These are phyloP conservation scores for Nibea albiflora DNA, from an alignment of 2,113 vertebrate species.

Conservation along the genomic window DNA sequence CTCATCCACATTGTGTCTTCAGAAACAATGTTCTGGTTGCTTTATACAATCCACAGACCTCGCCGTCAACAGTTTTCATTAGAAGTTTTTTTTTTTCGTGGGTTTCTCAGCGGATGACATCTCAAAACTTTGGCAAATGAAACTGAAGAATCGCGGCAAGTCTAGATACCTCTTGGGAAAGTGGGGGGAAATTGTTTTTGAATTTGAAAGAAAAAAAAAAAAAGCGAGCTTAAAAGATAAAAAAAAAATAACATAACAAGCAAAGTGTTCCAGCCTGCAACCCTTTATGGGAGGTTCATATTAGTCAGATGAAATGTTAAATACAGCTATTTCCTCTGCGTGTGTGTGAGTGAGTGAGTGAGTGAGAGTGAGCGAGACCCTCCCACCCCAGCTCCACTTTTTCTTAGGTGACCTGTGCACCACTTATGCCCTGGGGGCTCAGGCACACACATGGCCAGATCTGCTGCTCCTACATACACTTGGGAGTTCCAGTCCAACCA, in stretches of 20 bases:
- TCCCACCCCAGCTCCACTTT: constrained; percentile 31
- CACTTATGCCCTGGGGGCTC: constrained; percentile 59
- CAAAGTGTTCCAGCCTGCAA: not conserved
- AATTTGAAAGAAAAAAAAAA: constrained; percentile 2
- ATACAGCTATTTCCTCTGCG: constrained; percentile 34
- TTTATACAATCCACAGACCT: constrained; percentile 17
- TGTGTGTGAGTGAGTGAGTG: not conserved
- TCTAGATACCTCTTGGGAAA: not conserved
- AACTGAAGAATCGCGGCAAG: constrained; percentile 23
- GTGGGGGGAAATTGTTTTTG: not conserved
- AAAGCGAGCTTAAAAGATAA: not conserved
- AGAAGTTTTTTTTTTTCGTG: constrained; percentile 11
- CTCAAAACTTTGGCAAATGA: constrained; percentile 33
- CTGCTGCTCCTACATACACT: constrained; percentile 29
- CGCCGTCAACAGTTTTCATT: constrained; percentile 18
- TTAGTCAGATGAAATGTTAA: constrained; percentile 44
- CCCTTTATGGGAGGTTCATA: constrained; percentile 31
- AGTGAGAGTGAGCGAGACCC: not conserved
- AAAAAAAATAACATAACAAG: not conserved
- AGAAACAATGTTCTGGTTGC: not conserved
- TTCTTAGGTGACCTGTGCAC: constrained; percentile 69
- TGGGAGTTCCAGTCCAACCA: constrained; percentile 45
- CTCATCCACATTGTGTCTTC: constrained; percentile 9
- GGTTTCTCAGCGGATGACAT: constrained; percentile 18
- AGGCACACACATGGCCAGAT: constrained; percentile 48